Base-by-base conservation (phyloP, 2,888 invertebrate species). In the Mythimna ferrago region DNA sequence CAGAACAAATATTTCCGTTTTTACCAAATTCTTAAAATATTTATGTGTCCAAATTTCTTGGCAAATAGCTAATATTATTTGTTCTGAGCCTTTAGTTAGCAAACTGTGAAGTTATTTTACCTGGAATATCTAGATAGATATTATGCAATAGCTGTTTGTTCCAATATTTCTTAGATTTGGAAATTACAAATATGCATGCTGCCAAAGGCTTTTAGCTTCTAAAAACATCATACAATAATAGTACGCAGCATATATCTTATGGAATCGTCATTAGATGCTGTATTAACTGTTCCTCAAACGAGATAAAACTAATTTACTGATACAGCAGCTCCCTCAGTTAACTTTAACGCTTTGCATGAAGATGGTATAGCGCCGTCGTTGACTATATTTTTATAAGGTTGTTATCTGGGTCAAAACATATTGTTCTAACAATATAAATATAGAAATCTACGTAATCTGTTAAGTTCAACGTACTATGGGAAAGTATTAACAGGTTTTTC, bases 341-440 rank as follows among this genome's bases (percentile, higher is more conserved):
- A 57, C n/a, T 21, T 56, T n/a, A 38, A 48, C 9, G 41, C 32
- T 38, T 65, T 61, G n/a, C 6, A 16, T 58, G 9, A 26, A 48
- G 21, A 51, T 32, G 9, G 19, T 41, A 56, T 60, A n/a, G 9
- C 48, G 19, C n/a, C 63, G 6, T 19, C 14, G 53, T 56, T 21
- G 32, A 53, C n/a, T 16, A 32, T 11, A 60, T 66, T 61, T 70
- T 63, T 60, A 44, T 57, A 44, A 51, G 3, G 51, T 53, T 10
- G 53, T 66, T 69, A 11, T 71, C 48, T 66, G 14, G 56, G 60
- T 69, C 53, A 69, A 56, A 77, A 51, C 19, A 63, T 48, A 80
- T 78, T 82, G 61, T 73, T 78, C 61, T 64, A 48, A 57, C 57
- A 73, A 38, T 65, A 35, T 80, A 57, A 80, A 73, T 57, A 82